Base-by-base conservation (phyloP, 2,888 invertebrate species). In the Lasioglossum zephyrum region DNA sequence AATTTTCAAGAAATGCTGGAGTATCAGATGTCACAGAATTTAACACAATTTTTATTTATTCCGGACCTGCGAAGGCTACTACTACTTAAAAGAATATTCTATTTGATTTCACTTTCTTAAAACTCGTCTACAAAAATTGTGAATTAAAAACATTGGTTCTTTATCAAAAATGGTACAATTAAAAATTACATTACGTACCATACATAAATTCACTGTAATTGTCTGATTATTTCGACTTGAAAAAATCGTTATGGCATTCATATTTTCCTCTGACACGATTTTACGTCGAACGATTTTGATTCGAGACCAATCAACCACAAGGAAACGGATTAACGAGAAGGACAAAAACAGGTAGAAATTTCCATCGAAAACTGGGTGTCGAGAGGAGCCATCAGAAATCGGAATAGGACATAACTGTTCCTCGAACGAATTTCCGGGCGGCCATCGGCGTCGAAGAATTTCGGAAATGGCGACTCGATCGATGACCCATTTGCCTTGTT, bases 401-500 rank as follows among this genome's bases (percentile, higher is more conserved):
- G 69, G 69, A 69, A 69, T 39, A 69, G 39, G 39, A 69, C 39
- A 4, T 69, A 73, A 73, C 73, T 36, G 73, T 73, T 73, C 22
- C 49, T 36, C 31, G 73, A 49, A 49, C 9, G 49, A 73, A 73
- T 73, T 73, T 73, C 73, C 73, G 73, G 47, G 0, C 49, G 22
- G 31, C 31, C 47, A 22, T 22, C 9, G 18, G 31, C 73, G 9
- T 36, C 49, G 47, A 36, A n/a, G 13, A 6, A 77, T 77, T 77
- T 77, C 77, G 49, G 63, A 77, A 69, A 77, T 31, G 31, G 39
- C 22, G 22, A n/a, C 63, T 66, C 76, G 76, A 66, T 77, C 76
- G 76, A 44, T 66, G 76, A 77, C 76, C 76, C 36, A 66, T 77
- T 77, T 77, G 66, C 47, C 66, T 53, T 22, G 66, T 26, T 69